Evolutionary conservation across 1,140 invertebrate genomes (phyloP).

Genomic region (Heliconius melpomene): DNA sequence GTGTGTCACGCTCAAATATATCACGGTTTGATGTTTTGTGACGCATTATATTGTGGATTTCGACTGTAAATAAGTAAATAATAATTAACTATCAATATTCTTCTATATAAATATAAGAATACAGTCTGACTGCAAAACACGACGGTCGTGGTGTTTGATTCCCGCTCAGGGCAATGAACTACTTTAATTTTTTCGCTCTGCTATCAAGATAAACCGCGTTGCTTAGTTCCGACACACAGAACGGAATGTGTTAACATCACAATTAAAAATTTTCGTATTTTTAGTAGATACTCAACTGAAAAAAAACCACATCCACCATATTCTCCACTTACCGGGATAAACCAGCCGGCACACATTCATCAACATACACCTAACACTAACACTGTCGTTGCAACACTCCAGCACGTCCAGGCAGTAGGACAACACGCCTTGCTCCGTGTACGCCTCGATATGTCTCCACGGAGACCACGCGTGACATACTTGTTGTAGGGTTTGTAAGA

Average conservation of each 20-base stretch:
- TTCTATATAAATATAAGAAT: too few species aligned
- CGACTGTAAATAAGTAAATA: conserved; percentile 55
- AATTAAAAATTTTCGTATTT: too few species aligned
- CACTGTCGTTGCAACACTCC: conserved; percentile 63
- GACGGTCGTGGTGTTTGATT: too few species aligned
- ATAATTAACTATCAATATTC: too few species aligned
- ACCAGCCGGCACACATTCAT: conserved; percentile 64
- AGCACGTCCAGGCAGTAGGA: conserved; percentile 65
- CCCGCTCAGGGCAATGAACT: too few species aligned
- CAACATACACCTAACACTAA: conserved; percentile 56
- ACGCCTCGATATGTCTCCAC: conserved; percentile 63
- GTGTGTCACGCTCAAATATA: conserved; percentile 67
- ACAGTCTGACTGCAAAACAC: too few species aligned
- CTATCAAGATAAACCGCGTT: too few species aligned
- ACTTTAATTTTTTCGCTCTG: too few species aligned
- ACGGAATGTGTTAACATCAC: too few species aligned
- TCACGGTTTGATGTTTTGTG: conserved; percentile 60
- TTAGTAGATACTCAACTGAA: neutral
- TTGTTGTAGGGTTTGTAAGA: conserved; percentile 66
- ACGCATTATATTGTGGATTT: conserved; percentile 73
- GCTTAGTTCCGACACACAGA: too few species aligned
- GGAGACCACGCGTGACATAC: conserved; percentile 65
- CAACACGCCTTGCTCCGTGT: conserved; percentile 60
- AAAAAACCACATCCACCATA: neutral
- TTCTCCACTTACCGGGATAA: conserved; percentile 63